Conservation (phyloP, 2,888 invertebrate genomes). For the Neoitamus cyanurus region DNA sequence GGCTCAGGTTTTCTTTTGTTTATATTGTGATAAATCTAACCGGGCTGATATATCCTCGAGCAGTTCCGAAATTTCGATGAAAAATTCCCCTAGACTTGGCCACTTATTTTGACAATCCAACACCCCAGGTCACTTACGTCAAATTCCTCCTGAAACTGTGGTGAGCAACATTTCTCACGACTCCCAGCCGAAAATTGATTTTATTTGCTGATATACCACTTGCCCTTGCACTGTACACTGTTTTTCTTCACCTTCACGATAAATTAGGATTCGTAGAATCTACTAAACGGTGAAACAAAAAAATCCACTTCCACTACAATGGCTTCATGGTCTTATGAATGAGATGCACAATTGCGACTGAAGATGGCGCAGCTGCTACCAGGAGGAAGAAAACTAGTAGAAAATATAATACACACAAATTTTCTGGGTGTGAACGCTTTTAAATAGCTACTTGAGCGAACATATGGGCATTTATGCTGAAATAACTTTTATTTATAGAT, state of each 20-base stretch:
- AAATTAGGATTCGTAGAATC: not conserved
- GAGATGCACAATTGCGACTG: not conserved
- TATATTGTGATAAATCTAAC: not conserved
- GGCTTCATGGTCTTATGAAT: not conserved
- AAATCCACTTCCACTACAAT: not conserved
- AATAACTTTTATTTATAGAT: too few relatives aligned
- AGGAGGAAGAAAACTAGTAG: not conserved
- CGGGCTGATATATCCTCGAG: not conserved
- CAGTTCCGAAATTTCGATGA: not conserved
- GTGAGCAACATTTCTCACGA: not conserved
- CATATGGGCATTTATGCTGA: too few relatives aligned
- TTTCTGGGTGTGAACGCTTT: not conserved
- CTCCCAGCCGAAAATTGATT: not conserved
- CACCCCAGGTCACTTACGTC: slow-evolving; percentile 40
- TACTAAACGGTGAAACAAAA: slow-evolving; percentile 1
- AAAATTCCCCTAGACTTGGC: not conserved
- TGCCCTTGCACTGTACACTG: not conserved
- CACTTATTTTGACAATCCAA: slow-evolving; percentile 30
- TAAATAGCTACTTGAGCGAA: too few relatives aligned
- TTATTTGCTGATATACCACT: not conserved
- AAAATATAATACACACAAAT: not conserved
- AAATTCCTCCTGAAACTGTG: not conserved
- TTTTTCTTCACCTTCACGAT: not conserved
- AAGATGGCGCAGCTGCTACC: not conserved
- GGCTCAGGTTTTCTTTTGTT: not conserved